Evolutionary conservation across 2,888 invertebrate genomes (phyloP).

Genomic region (Eupithecia vulgata): DNA sequence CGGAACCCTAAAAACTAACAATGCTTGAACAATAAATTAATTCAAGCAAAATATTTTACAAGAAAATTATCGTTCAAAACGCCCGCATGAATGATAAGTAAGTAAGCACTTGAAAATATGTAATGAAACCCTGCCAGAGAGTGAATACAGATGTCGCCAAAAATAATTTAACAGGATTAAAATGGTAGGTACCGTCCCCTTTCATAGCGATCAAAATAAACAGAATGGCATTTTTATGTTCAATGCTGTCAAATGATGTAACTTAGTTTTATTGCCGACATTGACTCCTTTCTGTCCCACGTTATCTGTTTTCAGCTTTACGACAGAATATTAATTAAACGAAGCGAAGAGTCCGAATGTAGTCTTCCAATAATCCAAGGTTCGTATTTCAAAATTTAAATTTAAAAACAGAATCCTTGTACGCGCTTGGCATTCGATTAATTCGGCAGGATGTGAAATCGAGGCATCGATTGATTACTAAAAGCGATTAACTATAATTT

Average conservation of each 20-base stretch:
- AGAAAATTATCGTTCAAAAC: background rate
- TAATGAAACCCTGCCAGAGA: slow-evolving; percentile 20
- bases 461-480: slow-evolving; percentile 45
- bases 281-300: slow-evolving; percentile 6
- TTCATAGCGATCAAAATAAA: background rate
- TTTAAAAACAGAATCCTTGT: slow-evolving; percentile 16
- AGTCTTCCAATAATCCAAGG: background rate
- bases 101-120: background rate
- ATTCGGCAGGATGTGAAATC: slow-evolving; percentile 56
- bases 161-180: background rate
- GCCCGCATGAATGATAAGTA: background rate
- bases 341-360: background rate
- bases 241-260: too few species aligned
- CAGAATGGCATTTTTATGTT: background rate
- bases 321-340: slow-evolving; percentile 1
- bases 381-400: slow-evolving; percentile 27
- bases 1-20: too few species aligned
- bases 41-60: background rate
- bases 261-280: background rate
- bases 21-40: background rate
- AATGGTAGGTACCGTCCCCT: background rate
- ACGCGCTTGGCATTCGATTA: slow-evolving; percentile 28
- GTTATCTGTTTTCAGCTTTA: too few species aligned
- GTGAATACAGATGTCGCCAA: too few species aligned
- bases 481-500: slow-evolving; percentile 31